Conservation (phyloP, 2,113 vertebrate species). For the Athene noctua region DNA sequence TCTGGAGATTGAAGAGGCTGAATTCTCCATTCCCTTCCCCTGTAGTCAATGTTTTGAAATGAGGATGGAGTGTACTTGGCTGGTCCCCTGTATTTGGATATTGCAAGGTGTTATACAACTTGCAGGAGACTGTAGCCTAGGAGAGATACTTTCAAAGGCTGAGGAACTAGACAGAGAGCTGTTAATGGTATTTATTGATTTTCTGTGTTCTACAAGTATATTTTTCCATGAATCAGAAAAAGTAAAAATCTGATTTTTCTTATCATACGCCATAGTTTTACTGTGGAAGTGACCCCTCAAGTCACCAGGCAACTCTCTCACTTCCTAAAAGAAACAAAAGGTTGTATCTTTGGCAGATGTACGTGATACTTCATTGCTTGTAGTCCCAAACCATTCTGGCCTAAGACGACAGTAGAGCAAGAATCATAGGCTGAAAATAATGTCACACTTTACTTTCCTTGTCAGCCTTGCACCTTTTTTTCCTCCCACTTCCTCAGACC, state of each 20-base stretch:
- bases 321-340: background rate
- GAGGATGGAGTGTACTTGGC: background rate
- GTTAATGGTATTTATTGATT: background rate
- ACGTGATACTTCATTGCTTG: background rate
- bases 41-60: background rate
- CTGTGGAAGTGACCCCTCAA: background rate
- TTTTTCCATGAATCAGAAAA: background rate
- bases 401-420: background rate
- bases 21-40: background rate
- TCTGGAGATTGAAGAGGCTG: background rate
- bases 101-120: background rate
- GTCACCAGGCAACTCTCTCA: background rate
- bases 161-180: background rate
- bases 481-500: background rate
- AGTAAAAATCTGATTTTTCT: background rate
- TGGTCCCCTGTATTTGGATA: background rate
- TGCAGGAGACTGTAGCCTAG: background rate
- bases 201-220: background rate
- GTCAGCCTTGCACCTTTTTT: background rate
- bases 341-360: background rate
- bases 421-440: background rate
- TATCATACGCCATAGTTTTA: background rate
- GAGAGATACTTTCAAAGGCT: background rate
- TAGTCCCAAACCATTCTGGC: background rate
- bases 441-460: background rate